phyloP scores from a whole-genome alignment of 2,888 invertebrate genomes.

The Ceramica pisi region DNA sequence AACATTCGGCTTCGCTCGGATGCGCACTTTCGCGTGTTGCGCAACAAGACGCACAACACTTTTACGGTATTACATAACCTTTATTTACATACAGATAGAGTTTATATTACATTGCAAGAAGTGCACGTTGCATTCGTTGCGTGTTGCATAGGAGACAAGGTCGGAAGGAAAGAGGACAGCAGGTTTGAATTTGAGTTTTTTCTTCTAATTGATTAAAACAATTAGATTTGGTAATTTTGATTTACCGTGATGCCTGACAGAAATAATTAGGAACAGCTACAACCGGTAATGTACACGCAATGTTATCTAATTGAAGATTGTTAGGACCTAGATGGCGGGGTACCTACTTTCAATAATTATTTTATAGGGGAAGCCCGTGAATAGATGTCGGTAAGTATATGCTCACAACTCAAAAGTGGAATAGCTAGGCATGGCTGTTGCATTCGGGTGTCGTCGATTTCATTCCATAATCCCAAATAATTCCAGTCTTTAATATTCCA shows the following conservation, averaged over 20 bases:
- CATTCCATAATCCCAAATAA: not conserved
- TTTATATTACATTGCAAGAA: slow-evolving; percentile 48
- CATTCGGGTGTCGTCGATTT: not conserved
- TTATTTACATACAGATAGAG: slow-evolving; percentile 62
- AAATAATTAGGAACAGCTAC: slow-evolving; percentile 1
- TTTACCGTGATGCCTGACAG: slow-evolving; percentile 26
- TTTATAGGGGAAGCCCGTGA: not conserved
- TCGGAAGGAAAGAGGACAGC: slow-evolving; percentile 74
- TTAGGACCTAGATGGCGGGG: not conserved
- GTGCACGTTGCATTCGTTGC: slow-evolving; percentile 57
- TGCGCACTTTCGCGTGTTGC: slow-evolving; percentile 83
- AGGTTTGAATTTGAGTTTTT: slow-evolving; percentile 64
- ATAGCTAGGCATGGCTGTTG: not conserved
- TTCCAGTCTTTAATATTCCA: not conserved
- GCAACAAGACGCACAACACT: slow-evolving; percentile 67
- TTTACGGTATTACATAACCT: slow-evolving; percentile 53
- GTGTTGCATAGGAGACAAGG: slow-evolving; percentile 70
- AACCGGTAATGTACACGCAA: slow-evolving; percentile 50
- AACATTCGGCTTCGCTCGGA: slow-evolving; percentile 74
- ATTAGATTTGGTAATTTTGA: slow-evolving; percentile 42
- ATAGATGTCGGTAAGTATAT: not conserved
- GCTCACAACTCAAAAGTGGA: not conserved
- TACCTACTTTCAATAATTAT: not conserved
- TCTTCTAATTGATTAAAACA: slow-evolving; percentile 59
- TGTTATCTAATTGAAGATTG: slow-evolving; percentile 21